Evolutionary conservation across 2,113 vertebrate genomes (phyloP).

Genomic region (Trogon melanurus): DNA sequence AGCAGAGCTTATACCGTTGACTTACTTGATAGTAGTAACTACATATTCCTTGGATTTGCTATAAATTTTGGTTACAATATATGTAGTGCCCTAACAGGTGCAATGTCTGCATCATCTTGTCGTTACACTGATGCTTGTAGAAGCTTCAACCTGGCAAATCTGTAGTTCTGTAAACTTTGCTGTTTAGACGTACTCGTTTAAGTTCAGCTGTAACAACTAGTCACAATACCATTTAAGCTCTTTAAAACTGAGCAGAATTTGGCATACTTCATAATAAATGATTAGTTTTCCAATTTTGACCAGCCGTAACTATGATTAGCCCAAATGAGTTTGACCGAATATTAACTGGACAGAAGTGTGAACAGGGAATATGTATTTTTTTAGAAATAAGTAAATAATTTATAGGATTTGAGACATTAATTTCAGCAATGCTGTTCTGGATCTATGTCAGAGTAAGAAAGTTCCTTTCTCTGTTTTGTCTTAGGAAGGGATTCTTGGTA

Average conservation of each 20-base stretch:
- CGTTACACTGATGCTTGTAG: not conserved
- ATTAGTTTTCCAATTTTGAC: not conserved
- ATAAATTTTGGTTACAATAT: not conserved
- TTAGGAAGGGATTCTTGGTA: not conserved
- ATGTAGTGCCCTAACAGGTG: not conserved
- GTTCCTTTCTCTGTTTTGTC: not conserved
- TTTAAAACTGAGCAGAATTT: not conserved
- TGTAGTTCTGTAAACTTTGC: conserved; percentile 24
- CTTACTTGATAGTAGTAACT: not conserved
- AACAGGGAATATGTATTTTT: not conserved
- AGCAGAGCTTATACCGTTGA: not conserved
- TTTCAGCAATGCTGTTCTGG: not conserved
- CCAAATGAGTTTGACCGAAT: not conserved
- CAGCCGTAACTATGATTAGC: not conserved
- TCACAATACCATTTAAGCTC: not conserved
- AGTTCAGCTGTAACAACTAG: not conserved
- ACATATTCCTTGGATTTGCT: conserved; percentile 37
- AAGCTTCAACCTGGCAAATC: not conserved
- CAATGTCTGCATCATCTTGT: not conserved
- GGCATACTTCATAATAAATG: not conserved
- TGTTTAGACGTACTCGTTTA: not conserved
- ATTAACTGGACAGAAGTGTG: not conserved
- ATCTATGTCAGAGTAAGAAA: not conserved
- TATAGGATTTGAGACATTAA: not conserved
- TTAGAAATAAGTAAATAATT: not conserved